A percentile compares a stretch with the other conserved stretches of the same genome.
These are phyloP conservation scores for Trichacis sp. DNA, from an alignment of 2,888 invertebrate species.

Conservation along the genomic window DNA sequence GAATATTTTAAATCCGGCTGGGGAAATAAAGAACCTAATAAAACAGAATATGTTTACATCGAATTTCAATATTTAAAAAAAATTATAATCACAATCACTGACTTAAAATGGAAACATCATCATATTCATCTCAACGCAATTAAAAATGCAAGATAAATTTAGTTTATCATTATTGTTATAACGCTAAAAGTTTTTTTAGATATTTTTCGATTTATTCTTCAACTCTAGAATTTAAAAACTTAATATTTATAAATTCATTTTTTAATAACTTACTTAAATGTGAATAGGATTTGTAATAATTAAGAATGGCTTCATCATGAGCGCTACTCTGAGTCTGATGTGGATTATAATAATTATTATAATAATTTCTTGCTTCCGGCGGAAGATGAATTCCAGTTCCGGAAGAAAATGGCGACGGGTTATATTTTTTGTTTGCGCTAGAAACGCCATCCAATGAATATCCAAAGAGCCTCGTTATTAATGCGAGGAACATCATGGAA, in stretches of 20 bases:
- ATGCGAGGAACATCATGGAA: constrained; percentile 73
- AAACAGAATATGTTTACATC: background rate
- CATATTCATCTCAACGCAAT: too few species aligned
- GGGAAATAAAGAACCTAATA: background rate
- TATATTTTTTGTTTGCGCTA: background rate
- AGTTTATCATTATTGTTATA: too few species aligned
- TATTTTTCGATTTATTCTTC: too few species aligned
- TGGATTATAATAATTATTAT: background rate
- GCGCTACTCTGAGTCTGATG: background rate
- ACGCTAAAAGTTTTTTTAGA: too few species aligned
- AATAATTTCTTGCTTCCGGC: background rate
- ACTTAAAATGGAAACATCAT: too few species aligned
- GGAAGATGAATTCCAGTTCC: background rate
- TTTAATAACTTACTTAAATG: background rate
- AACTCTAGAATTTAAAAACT: too few species aligned
- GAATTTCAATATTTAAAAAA: too few species aligned
- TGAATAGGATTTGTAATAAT: background rate
- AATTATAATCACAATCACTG: too few species aligned
- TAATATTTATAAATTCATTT: background rate
- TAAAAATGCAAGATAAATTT: too few species aligned
- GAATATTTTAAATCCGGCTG: background rate
- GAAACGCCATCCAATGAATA: constrained; percentile 67
- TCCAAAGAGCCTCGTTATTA: constrained; percentile 74
- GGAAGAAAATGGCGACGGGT: background rate
- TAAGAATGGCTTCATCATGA: background rate